phyloP scores from a whole-genome alignment of 2,797 vertebrate genomes.

The Spheniscus humboldti region DNA sequence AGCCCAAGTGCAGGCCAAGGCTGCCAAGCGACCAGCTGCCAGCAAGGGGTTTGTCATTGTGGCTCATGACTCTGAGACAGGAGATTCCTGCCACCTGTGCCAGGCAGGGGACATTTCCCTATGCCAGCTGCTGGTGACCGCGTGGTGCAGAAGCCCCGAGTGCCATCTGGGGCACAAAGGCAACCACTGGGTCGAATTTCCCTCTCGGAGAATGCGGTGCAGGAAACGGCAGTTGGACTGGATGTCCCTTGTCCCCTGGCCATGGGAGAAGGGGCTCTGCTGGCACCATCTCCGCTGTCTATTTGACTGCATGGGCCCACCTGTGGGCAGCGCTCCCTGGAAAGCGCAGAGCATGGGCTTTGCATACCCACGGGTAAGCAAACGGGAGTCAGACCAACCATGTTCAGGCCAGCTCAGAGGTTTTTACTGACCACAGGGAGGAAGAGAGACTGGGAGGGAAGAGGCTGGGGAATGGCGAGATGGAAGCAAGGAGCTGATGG shows the following conservation, averaged over 20 bases:
- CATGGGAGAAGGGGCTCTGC: not conserved
- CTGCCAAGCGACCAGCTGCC: not conserved
- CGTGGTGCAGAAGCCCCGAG: fast-evolving
- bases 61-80: not conserved
- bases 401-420: not conserved
- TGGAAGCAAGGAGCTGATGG: fast-evolving
- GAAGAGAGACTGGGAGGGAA: not conserved
- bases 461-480: not conserved
- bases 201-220: not conserved
- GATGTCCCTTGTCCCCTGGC: not conserved
- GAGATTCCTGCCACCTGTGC: not conserved
- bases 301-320: not conserved
- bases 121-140: not conserved
- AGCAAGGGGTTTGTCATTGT: not conserved
- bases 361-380: not conserved
- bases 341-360: not conserved
- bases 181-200: not conserved
- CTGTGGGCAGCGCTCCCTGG: not conserved
- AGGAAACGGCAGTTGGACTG: fast-evolving
- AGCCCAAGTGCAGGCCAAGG: fast-evolving
- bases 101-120: not conserved
- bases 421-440: not conserved
- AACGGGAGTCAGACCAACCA: fast-evolving
- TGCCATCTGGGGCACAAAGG: not conserved
- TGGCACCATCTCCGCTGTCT: not conserved